A percentile compares a stretch with the other conserved stretches of the same genome.
Evolutionary conservation across 2,113 vertebrate genomes (phyloP).

Genomic region (Ptychochromis oligacanthus): DNA sequence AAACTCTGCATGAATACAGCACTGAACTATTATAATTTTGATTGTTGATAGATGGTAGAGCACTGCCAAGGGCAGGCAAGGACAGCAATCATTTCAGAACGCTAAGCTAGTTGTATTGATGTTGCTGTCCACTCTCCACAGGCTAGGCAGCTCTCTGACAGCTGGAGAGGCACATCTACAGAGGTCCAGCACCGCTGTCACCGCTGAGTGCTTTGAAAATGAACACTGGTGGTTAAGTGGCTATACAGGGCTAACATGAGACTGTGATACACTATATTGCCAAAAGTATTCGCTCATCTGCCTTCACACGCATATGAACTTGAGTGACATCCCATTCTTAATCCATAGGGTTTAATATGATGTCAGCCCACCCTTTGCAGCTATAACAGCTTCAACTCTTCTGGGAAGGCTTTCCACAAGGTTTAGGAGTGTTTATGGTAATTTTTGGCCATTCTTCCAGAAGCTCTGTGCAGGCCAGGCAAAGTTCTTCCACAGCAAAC

Average conservation of each 20-base stretch:
- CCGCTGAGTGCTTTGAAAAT: slow-evolving; percentile 11
- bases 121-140: background rate
- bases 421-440: too few species aligned
- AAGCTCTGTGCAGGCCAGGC: too few species aligned
- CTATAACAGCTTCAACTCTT: too few species aligned
- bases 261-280: too few species aligned
- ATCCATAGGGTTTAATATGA: too few species aligned
- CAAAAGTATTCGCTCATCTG: too few species aligned
- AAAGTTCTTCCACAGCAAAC: too few species aligned
- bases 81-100: slow-evolving; percentile 45
- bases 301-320: too few species aligned
- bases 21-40: background rate
- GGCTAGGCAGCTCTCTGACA: background rate
- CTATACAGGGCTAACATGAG: background rate
- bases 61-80: slow-evolving; percentile 15
- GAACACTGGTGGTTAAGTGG: slow-evolving; percentile 2
- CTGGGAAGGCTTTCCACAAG: too few species aligned
- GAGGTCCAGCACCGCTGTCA: background rate
- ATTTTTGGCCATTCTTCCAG: too few species aligned
- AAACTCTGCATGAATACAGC: background rate
- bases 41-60: background rate
- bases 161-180: background rate
- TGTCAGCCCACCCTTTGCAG: too few species aligned
- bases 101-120: slow-evolving; percentile 43
- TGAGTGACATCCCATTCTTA: too few species aligned